Conservation (phyloP, 2,888 invertebrate species). For the Phengaris alcon region DNA sequence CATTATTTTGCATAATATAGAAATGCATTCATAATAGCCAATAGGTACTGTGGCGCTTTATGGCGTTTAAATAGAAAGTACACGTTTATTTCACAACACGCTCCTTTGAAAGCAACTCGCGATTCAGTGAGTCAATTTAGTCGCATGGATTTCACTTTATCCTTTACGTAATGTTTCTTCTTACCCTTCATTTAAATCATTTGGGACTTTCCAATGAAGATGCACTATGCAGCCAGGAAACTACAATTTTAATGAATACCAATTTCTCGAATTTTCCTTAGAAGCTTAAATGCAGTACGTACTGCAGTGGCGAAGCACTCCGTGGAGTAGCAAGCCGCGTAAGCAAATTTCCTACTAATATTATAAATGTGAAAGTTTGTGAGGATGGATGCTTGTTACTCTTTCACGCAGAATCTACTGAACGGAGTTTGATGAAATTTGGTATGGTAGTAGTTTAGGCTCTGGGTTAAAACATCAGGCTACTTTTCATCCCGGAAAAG, state of each 20-base stretch:
- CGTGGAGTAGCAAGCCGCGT: too few relatives aligned
- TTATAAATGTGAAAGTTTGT: too few relatives aligned
- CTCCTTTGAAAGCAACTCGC: conserved; percentile 25
- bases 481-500: too few relatives aligned
- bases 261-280: neutral
- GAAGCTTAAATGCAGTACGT: neutral
- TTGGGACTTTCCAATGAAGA: conserved; percentile 12
- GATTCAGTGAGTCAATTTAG: conserved; percentile 36
- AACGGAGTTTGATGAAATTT: too few relatives aligned
- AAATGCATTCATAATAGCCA: conserved; percentile 21
- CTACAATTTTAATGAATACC: neutral
- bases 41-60: neutral
- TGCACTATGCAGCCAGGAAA: neutral
- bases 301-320: too few relatives aligned
- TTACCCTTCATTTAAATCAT: conserved; percentile 33
- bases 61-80: conserved; percentile 27
- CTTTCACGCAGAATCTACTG: too few relatives aligned
- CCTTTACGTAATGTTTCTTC: conserved; percentile 40
- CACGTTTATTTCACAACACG: neutral
- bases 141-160: conserved; percentile 41
- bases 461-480: too few relatives aligned
- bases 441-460: too few relatives aligned
- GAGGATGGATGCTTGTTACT: too few relatives aligned
- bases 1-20: conserved; percentile 1
- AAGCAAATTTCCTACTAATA: too few relatives aligned